Percentiles rank a stretch among this genome's conserved stretches.
Conservation (phyloP, 1,140 invertebrate genomes). For the Asbolus verrucosus region DNA sequence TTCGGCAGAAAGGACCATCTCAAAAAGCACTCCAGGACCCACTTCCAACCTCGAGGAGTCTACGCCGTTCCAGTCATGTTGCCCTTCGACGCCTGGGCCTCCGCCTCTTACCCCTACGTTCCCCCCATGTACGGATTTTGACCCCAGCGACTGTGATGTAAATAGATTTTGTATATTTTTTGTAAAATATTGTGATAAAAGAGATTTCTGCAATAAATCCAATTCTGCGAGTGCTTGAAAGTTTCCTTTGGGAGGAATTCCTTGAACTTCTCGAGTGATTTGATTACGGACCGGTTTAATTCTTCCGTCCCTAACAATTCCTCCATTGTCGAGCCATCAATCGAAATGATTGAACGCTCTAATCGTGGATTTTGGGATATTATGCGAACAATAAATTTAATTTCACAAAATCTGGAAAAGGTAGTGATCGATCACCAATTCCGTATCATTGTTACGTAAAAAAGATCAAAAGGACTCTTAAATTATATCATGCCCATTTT, state of each 20-base stretch:
- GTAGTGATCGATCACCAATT: constrained; percentile 16
- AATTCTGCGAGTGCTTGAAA: too few species aligned
- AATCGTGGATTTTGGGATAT: constrained; percentile 12
- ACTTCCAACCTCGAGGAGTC: constrained; percentile 66
- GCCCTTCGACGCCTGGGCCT: constrained; percentile 61
- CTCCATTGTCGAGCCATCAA: constrained; percentile 19
- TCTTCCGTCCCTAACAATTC: too few species aligned
- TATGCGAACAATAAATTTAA: constrained; percentile 29
- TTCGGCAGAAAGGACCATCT: constrained; percentile 92
- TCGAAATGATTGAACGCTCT: constrained; percentile 5
- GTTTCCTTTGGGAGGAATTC: too few species aligned
- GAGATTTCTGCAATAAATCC: too few species aligned
- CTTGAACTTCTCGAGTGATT: too few species aligned
- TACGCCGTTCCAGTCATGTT: constrained; percentile 63
- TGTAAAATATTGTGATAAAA: constrained; percentile 12
- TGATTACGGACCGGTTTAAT: constrained; percentile 10
- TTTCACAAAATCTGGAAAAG: constrained; percentile 37
- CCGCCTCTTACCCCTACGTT: constrained; percentile 49
- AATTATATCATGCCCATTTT: too few species aligned
- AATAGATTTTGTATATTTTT: constrained; percentile 27
- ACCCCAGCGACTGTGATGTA: constrained; percentile 11
- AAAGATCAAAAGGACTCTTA: constrained; percentile 3
- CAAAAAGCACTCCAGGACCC: constrained; percentile 85
- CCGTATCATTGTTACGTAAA: constrained; percentile 14
- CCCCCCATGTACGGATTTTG: constrained; percentile 21